phyloP scores from a whole-genome alignment of 1,140 invertebrate species.

The Listronotus oregonensis region DNA sequence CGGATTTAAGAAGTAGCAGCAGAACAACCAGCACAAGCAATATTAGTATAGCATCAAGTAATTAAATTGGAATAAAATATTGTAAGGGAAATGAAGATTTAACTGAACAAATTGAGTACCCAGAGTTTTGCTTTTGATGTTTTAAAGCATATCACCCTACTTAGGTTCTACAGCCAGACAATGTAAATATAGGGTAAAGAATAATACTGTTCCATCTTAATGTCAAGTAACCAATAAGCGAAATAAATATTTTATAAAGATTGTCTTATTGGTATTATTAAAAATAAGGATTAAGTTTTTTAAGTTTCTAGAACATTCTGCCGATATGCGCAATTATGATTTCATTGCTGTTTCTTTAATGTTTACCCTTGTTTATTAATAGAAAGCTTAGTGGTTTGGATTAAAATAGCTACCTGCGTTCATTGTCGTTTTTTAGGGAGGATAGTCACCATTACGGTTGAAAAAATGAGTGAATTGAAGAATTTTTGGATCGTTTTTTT shows the following conservation, averaged over 20 bases:
- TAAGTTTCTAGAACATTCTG: too few species aligned
- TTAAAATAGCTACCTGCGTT: too few species aligned
- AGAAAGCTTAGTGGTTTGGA: too few species aligned
- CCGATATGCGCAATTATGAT: too few species aligned
- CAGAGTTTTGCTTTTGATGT: neutral
- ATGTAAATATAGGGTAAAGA: slow-evolving; percentile 6
- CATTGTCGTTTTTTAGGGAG: too few species aligned
- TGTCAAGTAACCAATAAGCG: slow-evolving; percentile 2
- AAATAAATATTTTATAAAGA: neutral
- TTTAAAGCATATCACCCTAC: neutral
- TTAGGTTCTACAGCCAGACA: neutral
- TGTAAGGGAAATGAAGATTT: too few species aligned
- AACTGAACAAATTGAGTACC: neutral
- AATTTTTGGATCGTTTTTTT: too few species aligned
- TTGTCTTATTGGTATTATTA: neutral
- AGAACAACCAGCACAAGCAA: slow-evolving; percentile 46
- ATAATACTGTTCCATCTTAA: neutral
- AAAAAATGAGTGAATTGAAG: too few species aligned
- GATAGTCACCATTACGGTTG: too few species aligned
- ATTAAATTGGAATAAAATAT: slow-evolving; percentile 13
- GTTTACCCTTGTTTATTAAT: too few species aligned
- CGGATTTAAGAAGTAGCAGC: slow-evolving; percentile 36
- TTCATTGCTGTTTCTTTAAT: too few species aligned
- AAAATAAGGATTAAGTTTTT: too few species aligned
- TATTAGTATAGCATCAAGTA: slow-evolving; percentile 43